Evolutionary conservation across 53 echinoderm and acorn worm genomes (phyloP).

Genomic region (Paelopatides confundens): DNA sequence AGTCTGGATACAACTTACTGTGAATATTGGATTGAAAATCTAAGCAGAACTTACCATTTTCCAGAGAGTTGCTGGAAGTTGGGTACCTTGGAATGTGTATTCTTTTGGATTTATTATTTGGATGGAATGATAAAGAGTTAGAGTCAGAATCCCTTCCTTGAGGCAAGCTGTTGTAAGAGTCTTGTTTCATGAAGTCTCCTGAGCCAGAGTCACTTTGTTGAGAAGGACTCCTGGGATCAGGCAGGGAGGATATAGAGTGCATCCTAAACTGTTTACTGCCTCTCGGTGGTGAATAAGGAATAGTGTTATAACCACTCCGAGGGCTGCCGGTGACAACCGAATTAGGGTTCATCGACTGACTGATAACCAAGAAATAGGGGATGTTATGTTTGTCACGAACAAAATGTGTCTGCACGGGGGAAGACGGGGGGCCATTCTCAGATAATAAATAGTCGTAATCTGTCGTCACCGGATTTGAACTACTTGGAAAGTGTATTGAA

Average conservation of each 20-base stretch:
- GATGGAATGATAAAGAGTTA: slow-evolving; percentile 63
- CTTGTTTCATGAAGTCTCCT: not conserved
- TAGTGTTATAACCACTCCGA: not conserved
- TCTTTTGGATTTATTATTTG: slow-evolving; percentile 57
- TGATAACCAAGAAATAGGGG: slow-evolving; percentile 69
- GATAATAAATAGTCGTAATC: not conserved
- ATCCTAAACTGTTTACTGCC: not conserved
- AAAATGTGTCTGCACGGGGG: slow-evolving; percentile 57
- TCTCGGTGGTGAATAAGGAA: not conserved
- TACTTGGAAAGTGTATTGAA: slow-evolving; percentile 20
- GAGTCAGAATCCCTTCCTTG: slow-evolving; percentile 43
- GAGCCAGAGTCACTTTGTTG: slow-evolving; percentile 39
- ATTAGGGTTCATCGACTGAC: slow-evolving; percentile 50
- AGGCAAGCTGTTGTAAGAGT: slow-evolving; percentile 63
- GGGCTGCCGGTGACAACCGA: not conserved
- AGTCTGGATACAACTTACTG: no score
- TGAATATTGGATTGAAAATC: no score
- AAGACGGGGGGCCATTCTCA: not conserved
- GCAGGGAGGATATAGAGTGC: slow-evolving; percentile 47
- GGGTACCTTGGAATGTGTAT: slow-evolving; percentile 58
- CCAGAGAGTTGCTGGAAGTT: slow-evolving; percentile 83
- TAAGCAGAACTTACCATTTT: slow-evolving; percentile 82
- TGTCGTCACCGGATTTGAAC: slow-evolving; percentile 5
- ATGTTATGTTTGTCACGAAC: slow-evolving; percentile 72
- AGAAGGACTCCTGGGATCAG: slow-evolving; percentile 54